Base-by-base conservation (phyloP, 2,888 invertebrate species). In the Biston stratarius region DNA sequence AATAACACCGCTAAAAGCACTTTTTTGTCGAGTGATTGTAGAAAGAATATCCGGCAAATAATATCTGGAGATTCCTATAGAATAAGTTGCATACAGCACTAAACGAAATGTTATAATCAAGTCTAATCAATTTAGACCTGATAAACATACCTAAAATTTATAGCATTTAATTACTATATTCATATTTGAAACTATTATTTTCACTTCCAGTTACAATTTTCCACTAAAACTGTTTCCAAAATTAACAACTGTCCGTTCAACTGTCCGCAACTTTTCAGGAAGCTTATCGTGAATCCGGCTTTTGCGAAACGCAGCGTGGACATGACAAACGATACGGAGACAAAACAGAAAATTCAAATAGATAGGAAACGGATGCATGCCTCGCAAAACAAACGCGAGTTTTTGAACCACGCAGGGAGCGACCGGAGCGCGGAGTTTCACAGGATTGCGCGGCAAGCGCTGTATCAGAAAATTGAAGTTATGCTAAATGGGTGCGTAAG, bases 401-500 rank as follows among this genome's bases (percentile, higher is more conserved):
- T 91, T 86, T 83, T 92, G 82, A 87, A 90, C 79, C 24, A 47
- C 34, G 45, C 56, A 14, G 77, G 79, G 69, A 83, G 81, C 73
- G 77, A 72, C 57, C 78, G 77, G 15, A 84, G 76, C 77, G 79
- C 91, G 53, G 94, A 95, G 77, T 94, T 95, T 83, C 96, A 96
- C 85, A 95, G 96, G 74, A 92, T 94, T 74, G 95, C 95, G 74
- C 94, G 96, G 74, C 90, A 95, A 62, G 94, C 94, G 71, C 91
- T 96, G 61, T 96, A 96, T 84, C 92, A 90, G 75, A 96, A 96
- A 91, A 91, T 96, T 71, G 96, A 96, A 86, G 91, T 93, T 74
- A 91, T 96, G 86, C 87, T 96, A 61, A 91, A 92, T 74, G 95
- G 95, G 96, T 96, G 95, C 94, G 48, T 48, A 40, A 5, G 7